Percentiles rank a stretch among this genome's conserved stretches.
phyloP scores from a whole-genome alignment of 2,113 vertebrate genomes.

The Forbesichthys agassizii region DNA sequence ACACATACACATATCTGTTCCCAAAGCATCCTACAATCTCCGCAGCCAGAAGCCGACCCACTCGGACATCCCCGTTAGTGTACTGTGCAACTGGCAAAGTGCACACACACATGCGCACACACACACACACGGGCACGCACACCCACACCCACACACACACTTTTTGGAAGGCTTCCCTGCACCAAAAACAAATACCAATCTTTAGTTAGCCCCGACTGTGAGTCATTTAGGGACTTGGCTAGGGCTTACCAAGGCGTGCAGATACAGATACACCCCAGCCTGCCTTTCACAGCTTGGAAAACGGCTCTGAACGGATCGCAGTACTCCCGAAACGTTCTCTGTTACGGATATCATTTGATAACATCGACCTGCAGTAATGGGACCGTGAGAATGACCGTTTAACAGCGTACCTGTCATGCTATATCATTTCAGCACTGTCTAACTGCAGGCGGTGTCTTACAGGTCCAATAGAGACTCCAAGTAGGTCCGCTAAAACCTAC shows the following conservation, averaged over 20 bases:
- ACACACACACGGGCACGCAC: slow-evolving; percentile 4
- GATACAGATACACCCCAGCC: slow-evolving; percentile 59
- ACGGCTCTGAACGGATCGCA: slow-evolving; percentile 38
- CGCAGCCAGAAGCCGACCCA: slow-evolving; percentile 55
- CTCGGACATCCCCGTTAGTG: slow-evolving; percentile 10
- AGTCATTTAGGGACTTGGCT: slow-evolving; percentile 68
- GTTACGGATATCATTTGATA: slow-evolving; percentile 43
- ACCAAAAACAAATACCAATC: slow-evolving; percentile 78
- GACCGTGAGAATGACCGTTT: slow-evolving; percentile 13
- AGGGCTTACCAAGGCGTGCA: slow-evolving; percentile 54
- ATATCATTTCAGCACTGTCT: not conserved
- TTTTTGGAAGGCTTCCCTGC: slow-evolving; percentile 76
- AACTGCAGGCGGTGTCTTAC: too few relatives aligned
- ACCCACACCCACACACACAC: slow-evolving; percentile 50
- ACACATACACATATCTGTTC: slow-evolving; percentile 47
- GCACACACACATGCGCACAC: slow-evolving; percentile 1
- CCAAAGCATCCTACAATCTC: slow-evolving; percentile 50
- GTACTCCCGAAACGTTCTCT: slow-evolving; percentile 32
- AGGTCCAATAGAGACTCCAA: too few relatives aligned
- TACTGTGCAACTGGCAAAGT: not conserved
- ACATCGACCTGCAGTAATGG: slow-evolving; percentile 19
- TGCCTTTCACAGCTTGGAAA: slow-evolving; percentile 47
- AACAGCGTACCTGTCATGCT: slow-evolving; percentile 16
- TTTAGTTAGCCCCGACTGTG: slow-evolving; percentile 73
- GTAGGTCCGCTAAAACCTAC: too few relatives aligned